These are phyloP conservation scores for Manis crassicaudata DNA, from an alignment of 2,797 vertebrate species.

Conservation along the genomic window DNA sequence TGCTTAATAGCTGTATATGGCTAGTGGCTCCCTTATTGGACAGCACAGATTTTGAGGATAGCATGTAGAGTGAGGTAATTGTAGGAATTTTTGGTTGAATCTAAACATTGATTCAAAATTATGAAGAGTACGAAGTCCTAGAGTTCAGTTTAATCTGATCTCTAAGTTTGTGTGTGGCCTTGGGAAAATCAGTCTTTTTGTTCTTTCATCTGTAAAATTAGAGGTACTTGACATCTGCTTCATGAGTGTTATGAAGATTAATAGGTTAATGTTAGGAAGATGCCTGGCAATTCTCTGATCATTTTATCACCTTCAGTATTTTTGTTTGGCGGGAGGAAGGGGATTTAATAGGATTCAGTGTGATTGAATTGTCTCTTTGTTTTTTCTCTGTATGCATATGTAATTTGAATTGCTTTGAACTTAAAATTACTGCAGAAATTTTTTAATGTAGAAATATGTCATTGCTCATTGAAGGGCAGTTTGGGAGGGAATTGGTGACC, in stretches of 20 bases:
- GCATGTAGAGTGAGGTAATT: constrained; percentile 33
- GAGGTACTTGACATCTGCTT: constrained; percentile 39
- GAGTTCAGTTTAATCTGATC: constrained; percentile 48
- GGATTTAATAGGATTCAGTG: constrained; percentile 38
- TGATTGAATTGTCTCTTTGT: not conserved
- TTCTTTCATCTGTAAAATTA: constrained; percentile 51
- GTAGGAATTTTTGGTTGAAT: not conserved
- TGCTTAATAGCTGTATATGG: not conserved
- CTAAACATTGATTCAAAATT: constrained; percentile 41
- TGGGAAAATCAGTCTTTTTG: constrained; percentile 28
- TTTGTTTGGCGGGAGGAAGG: not conserved
- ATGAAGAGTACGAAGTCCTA: constrained; percentile 30
- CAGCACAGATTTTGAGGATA: not conserved
- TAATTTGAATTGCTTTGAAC: constrained; percentile 21
- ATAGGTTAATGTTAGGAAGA: constrained; percentile 62
- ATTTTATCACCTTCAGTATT: constrained; percentile 54
- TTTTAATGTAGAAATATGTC: constrained; percentile 10
- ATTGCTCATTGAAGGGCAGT: constrained; percentile 27
- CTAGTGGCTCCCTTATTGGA: not conserved
- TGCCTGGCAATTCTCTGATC: constrained; percentile 39
- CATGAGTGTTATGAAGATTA: constrained; percentile 41
- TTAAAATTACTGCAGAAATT: not conserved
- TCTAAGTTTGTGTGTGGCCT: constrained; percentile 64
- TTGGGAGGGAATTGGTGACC: constrained; percentile 13
- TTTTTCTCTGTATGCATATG: not conserved